A percentile compares a stretch with the other conserved stretches of the same genome.
These are phyloP conservation scores for Pterocles orientalis DNA, from an alignment of 2,113 vertebrate genomes.

Conservation along the genomic window DNA sequence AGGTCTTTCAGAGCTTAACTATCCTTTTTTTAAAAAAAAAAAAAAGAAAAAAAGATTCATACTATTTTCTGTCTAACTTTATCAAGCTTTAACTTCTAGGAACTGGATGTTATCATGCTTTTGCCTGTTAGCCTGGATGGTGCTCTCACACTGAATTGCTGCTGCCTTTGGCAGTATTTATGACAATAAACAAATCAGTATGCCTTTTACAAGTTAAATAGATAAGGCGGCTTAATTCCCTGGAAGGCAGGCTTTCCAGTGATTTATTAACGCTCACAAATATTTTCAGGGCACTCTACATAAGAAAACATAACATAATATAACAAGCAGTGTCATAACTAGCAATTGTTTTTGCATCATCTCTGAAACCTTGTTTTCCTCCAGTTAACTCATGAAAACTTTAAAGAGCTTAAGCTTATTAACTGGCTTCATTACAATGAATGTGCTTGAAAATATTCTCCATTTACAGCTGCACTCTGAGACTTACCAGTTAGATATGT, in stretches of 20 bases:
- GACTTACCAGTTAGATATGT: background rate
- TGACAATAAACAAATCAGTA: background rate
- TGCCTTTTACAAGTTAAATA: background rate
- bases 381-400: background rate
- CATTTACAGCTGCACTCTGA: background rate
- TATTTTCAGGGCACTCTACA: background rate
- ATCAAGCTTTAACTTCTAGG: background rate
- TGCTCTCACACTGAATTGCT: background rate
- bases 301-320: too few relatives aligned
- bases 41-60: background rate
- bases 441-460: background rate
- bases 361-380: constrained; percentile 13
- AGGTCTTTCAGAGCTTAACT: background rate
- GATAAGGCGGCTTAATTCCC: constrained; percentile 7
- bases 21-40: fast-evolving
- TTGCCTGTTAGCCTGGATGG: background rate
- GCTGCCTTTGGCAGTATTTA: background rate
- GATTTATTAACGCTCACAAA: constrained; percentile 18
- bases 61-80: background rate
- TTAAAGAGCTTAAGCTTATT: background rate
- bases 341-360: background rate
- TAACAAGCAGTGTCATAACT: background rate
- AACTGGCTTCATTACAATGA: background rate
- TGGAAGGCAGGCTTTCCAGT: background rate
- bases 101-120: background rate